phyloP scores from a whole-genome alignment of 2,797 vertebrate genomes.

The Pithecia hirsuta region DNA sequence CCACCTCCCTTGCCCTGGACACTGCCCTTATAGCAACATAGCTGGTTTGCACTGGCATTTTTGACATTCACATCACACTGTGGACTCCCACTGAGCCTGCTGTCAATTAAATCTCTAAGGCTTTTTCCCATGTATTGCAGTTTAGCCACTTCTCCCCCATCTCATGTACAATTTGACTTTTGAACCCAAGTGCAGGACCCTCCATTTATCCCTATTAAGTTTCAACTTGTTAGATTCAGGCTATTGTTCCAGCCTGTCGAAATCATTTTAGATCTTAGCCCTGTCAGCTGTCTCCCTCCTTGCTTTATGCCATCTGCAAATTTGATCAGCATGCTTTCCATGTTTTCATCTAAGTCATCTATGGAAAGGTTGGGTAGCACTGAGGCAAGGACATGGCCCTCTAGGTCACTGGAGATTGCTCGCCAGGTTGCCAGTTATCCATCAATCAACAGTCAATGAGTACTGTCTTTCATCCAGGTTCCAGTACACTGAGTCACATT shows the following conservation, averaged over 20 bases:
- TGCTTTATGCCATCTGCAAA: constrained; percentile 69
- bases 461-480: constrained; percentile 42
- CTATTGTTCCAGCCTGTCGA: constrained; percentile 70
- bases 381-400: constrained; percentile 43
- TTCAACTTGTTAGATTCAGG: constrained; percentile 68
- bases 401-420: constrained; percentile 52
- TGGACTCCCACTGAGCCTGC: not conserved
- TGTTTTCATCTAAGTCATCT: constrained; percentile 61
- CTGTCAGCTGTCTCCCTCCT: constrained; percentile 61
- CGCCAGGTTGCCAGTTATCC: constrained; percentile 51
- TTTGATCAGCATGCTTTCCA: constrained; percentile 67
- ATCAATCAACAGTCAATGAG: constrained; percentile 63
- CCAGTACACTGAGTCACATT: constrained; percentile 50
- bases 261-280: constrained; percentile 69
- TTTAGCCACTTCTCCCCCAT: constrained; percentile 43
- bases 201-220: constrained; percentile 75
- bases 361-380: constrained; percentile 47
- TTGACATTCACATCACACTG: constrained; percentile 18
- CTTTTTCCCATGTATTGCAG: not conserved
- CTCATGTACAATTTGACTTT: constrained; percentile 61
- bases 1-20: not conserved
- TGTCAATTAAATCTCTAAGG: constrained; percentile 37
- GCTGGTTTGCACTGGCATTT: not conserved
- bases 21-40: not conserved
- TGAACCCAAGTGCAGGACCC: constrained; percentile 68